A percentile compares a stretch with the other conserved stretches of the same genome.
Evolutionary conservation across 2,797 vertebrate species (phyloP).

Genomic region (Mormyrops boulengeri): DNA sequence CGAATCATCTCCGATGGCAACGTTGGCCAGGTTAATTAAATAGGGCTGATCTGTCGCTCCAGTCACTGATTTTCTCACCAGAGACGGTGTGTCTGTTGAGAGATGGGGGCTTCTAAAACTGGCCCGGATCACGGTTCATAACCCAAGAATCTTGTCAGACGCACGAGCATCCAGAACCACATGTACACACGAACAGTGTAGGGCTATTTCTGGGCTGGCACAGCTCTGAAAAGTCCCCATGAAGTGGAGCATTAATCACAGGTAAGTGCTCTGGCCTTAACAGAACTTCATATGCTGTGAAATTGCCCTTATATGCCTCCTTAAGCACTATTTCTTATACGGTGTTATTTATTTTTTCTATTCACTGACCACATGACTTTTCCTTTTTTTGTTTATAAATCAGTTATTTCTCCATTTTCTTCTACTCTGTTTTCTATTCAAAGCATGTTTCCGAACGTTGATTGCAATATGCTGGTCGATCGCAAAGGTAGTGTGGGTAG

Average conservation of each 20-base stretch:
- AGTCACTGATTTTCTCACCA: neutral
- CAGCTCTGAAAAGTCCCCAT: neutral
- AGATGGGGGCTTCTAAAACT: neutral
- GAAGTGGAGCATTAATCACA: neutral
- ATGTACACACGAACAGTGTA: neutral
- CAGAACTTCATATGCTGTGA: neutral
- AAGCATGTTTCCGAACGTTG: too few relatives aligned
- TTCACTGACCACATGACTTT: neutral
- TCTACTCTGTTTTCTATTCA: conserved; percentile 24
- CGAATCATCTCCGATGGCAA: neutral
- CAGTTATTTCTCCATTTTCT: conserved; percentile 41
- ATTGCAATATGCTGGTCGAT: too few relatives aligned
- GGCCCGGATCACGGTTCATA: neutral
- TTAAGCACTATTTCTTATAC: conserved; percentile 25
- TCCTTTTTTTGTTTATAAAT: conserved; percentile 46
- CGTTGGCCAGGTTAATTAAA: neutral
- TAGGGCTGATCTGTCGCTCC: neutral
- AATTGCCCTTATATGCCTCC: neutral
- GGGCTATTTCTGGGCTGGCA: neutral
- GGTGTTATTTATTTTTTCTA: conserved; percentile 39
- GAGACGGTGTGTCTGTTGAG: neutral
- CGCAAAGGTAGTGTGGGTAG: too few relatives aligned
- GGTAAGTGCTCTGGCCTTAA: neutral
- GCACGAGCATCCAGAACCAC: neutral
- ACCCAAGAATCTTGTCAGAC: neutral